Conservation (phyloP, 2,797 vertebrate genomes). For the Platyrinchus mystaceus region DNA sequence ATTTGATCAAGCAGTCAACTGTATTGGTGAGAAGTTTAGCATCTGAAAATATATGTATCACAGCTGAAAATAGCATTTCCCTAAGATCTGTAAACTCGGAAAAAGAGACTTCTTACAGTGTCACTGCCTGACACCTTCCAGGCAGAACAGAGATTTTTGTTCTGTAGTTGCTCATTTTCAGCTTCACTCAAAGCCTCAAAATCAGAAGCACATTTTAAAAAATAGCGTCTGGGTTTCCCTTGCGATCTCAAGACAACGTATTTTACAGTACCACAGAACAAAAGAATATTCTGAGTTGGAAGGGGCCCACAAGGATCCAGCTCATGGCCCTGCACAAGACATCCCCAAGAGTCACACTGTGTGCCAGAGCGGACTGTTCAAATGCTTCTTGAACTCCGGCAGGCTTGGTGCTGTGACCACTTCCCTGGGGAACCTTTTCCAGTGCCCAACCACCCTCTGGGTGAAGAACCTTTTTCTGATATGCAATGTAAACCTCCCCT, state of each 20-base stretch:
- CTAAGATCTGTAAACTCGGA: not conserved
- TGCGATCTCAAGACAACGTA: not conserved
- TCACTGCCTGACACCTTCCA: not conserved
- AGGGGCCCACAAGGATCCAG: not conserved
- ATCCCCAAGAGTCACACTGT: not conserved
- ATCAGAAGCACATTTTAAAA: not conserved
- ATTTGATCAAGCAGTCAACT: not conserved
- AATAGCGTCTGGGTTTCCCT: not conserved
- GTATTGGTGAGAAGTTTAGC: not conserved
- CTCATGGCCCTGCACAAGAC: not conserved
- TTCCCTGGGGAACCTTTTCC: not conserved
- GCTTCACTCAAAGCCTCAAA: not conserved
- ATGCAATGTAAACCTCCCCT: not conserved
- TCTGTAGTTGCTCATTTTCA: not conserved
- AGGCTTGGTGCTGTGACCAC: not conserved
- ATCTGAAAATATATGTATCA: not conserved
- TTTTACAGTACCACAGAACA: not conserved
- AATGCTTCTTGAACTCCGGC: not conserved
- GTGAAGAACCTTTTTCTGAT: not conserved
- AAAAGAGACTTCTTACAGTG: not conserved
- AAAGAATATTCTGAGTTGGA: not conserved
- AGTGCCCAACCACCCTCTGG: not conserved
- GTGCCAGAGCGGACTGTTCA: not conserved
- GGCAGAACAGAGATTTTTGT: slow-evolving; percentile 7
- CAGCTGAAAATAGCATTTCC: slow-evolving; percentile 4